These are phyloP conservation scores for Mellilla xanthometata DNA, from an alignment of 2,888 invertebrate species.

Conservation along the genomic window DNA sequence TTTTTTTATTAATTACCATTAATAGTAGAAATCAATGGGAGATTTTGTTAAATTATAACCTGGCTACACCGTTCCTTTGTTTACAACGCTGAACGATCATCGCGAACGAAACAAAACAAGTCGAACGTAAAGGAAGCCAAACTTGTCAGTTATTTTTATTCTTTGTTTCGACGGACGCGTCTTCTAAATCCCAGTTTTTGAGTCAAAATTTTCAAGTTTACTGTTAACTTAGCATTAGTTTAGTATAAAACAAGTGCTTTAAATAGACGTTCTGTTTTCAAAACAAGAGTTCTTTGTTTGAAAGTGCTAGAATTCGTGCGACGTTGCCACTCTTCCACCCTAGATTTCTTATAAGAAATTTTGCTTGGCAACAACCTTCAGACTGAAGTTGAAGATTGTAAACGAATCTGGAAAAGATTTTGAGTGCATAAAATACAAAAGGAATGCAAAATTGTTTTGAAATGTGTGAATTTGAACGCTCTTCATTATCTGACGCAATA, in stretches of 20 bases:
- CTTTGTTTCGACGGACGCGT: conserved; percentile 36
- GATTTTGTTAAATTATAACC: not conserved
- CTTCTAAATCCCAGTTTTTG: conserved; percentile 3
- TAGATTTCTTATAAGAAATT: conserved; percentile 40
- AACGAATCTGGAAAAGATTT: conserved; percentile 27
- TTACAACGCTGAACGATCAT: conserved; percentile 51
- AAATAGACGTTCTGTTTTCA: conserved; percentile 8
- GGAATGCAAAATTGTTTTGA: conserved; percentile 68
- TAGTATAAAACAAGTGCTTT: not conserved
- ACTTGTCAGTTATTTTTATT: conserved; percentile 48
- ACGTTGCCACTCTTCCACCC: conserved; percentile 68
- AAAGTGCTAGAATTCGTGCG: conserved; percentile 49
- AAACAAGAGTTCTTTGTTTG: conserved; percentile 54
- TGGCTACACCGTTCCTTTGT: conserved; percentile 59
- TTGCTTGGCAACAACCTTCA: conserved; percentile 11
- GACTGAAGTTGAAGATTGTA: conserved; percentile 12
- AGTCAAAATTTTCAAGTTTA: not conserved
- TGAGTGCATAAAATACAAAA: conserved; percentile 40
- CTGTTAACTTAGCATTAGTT: not conserved
- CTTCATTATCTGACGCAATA: conserved; percentile 76
- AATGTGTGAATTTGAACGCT: conserved; percentile 72
- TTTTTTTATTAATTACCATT: not conserved
- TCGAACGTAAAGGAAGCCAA: conserved; percentile 15
- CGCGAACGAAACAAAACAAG: conserved; percentile 56
- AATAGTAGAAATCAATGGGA: not conserved